Base-by-base conservation (phyloP, 2,888 invertebrate genomes). In the Congeria kusceri region DNA sequence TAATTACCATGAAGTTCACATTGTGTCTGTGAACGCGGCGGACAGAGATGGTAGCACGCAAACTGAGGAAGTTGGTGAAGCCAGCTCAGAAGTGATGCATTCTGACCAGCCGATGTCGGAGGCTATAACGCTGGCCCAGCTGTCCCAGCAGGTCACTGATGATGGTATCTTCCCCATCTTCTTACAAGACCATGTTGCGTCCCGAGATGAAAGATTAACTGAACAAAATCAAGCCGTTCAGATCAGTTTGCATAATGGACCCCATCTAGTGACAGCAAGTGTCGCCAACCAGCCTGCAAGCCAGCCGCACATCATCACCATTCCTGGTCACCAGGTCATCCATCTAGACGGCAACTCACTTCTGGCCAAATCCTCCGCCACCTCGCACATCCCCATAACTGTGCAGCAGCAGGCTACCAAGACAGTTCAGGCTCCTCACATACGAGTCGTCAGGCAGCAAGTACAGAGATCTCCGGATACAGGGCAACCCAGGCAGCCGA, bases 61-160 rank as follows among this genome's bases (percentile, higher is more conserved):
- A 18, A 28, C 61, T 23, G 47, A 58, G 7, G 27, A 59, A 20
- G 23, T 53, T 3, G 20, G n/a, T 44, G 20, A 39, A 15, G 44
- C 28, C 20, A 23, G 25, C 27, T 25, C 28, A 23, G 39, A 25
- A 25, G 32, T 56, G 20, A 29, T 65, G 7, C 25, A 59, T 13
- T 29, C 61, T 18, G 44, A 63, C 3, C 74, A 74, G 44, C 80
- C 76, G 2, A 63, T 80, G 18, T 76, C 80, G 23, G 80, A 80
- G 28, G 80, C 80, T 11, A 80, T 80, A 5, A 80, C 80, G 5
- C 66, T 80, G 4, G 80, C 80, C 28, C 80, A 80, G 58, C 61
- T 80, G 23, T 72, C 80, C 5, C 76, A 80, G 13, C 80, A 80
- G 28, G 72, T 44, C 32, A 32, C 61, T 3, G n/a, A 46, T 23